Evolutionary conservation across 1,140 invertebrate genomes (phyloP).

Genomic region (Ladona fulva): DNA sequence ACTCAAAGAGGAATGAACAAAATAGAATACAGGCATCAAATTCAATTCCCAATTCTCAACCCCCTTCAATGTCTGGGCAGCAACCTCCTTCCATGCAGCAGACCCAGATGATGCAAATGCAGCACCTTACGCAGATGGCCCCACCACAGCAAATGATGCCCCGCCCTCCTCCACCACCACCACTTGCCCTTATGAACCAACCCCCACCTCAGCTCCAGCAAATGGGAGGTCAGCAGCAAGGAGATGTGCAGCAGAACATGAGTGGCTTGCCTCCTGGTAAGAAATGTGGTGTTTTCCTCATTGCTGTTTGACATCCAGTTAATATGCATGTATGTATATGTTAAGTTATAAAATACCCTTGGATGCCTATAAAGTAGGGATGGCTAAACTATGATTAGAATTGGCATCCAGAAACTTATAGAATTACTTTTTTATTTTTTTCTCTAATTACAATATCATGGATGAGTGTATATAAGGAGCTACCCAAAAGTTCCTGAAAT

Average conservation of each 20-base stretch:
- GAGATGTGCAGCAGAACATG: not conserved
- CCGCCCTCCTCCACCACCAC: not conserved
- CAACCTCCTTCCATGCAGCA: conserved; percentile 11
- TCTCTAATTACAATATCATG: no score
- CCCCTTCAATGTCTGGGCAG: not conserved
- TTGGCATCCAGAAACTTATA: no score
- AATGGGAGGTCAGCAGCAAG: not conserved
- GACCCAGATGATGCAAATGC: not conserved
- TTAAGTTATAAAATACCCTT: no score
- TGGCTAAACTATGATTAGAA: no score
- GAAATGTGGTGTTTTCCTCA: no score
- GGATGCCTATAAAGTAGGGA: no score
- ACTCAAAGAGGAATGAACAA: not conserved
- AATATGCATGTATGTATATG: no score
- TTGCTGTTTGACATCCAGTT: no score
- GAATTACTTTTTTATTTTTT: no score
- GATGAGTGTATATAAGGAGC: no score
- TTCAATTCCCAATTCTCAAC: not conserved
- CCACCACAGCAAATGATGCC: conserved; percentile 7
- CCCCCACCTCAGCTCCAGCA: conserved; percentile 10
- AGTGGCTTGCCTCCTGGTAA: not conserved
- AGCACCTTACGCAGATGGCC: not conserved
- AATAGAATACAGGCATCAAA: not conserved
- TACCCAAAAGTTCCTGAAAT: no score
- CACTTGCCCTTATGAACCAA: not conserved